phyloP scores from a whole-genome alignment of 2,797 vertebrate species.

The Columba guinea region DNA sequence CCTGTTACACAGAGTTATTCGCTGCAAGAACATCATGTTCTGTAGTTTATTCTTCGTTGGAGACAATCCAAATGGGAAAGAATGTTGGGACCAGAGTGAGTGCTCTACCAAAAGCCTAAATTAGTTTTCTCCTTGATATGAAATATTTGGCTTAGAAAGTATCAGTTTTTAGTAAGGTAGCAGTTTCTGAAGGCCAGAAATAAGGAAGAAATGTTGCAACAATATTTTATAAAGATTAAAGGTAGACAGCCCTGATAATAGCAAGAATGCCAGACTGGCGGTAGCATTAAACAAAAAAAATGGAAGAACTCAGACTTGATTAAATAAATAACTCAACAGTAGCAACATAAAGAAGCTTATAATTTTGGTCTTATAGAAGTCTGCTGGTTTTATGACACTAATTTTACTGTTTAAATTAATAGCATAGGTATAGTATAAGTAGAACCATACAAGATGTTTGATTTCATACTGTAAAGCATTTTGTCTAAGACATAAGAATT shows the following conservation, averaged over 20 bases:
- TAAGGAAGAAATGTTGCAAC: neutral
- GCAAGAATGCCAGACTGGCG: neutral
- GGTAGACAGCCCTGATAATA: neutral
- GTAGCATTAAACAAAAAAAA: conserved; percentile 12
- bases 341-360: neutral
- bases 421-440: neutral
- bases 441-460: neutral
- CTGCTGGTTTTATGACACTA: neutral
- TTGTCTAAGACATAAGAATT: neutral
- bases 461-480: neutral
- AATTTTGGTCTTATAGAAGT: neutral
- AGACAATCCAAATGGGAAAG: neutral
- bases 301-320: neutral
- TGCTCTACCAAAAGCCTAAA: neutral
- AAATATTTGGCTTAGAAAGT: neutral
- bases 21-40: neutral
- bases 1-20: neutral
- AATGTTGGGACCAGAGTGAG: neutral
- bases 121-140: conserved; percentile 10
- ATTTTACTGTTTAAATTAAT: neutral
- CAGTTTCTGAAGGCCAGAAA: conserved; percentile 15
- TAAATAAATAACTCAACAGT: neutral
- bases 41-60: conserved; percentile 4
- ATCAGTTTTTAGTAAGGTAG: neutral
- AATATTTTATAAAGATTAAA: conserved; percentile 35